Evolutionary conservation across 2,888 invertebrate species (phyloP), one percentile per base, ranked within the genome.

Genomic region (Autographa gamma): DNA sequence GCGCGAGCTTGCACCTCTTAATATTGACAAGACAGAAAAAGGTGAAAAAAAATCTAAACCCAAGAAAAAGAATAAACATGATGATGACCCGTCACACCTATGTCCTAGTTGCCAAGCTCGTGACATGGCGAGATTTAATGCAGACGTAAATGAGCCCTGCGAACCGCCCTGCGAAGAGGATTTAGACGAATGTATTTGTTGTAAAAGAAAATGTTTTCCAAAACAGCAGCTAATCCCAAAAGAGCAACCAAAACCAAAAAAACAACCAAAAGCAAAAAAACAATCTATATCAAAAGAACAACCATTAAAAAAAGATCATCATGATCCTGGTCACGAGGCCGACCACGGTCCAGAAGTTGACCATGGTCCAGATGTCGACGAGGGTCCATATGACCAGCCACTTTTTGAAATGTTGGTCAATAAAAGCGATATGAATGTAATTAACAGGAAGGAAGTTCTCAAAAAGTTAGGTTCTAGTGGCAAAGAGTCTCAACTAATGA

Each of bases 401-500:
- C 7, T 58, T 18, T 65, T 69, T 60, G 64, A 61, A 32, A 61
- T 69, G 61, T 1, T 65, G 18, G 65, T 69, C 11, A 43, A 69
- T 32, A 43, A 43, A 65, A 9, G 31, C n/a, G 60, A 19, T 43
- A 63, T 63, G 69, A 41, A 19, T 31, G 34, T 69, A 38, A 19
- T 64, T 14, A 78, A 78, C 67, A 78, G n/a, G 58, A 58, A 69
- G 0, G 75, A 69, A 31, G 64, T 78, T 9, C 52, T 78, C 0
- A 19, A 52, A 16, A 59, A 65, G 32, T 18, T 78, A 38, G 56
- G 18, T 9, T 11, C 75, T 38, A 7, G 18, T 13, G 64, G 59
- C 18, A n/a, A 59, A 59, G 31, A 66, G 5, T 43, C 60, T 14
- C 8, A 9, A 38, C 16, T 18, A n/a, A 60, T 58, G 61, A 60